Evolutionary conservation across 2,888 invertebrate species (phyloP).

Genomic region (Litoditis marina): DNA sequence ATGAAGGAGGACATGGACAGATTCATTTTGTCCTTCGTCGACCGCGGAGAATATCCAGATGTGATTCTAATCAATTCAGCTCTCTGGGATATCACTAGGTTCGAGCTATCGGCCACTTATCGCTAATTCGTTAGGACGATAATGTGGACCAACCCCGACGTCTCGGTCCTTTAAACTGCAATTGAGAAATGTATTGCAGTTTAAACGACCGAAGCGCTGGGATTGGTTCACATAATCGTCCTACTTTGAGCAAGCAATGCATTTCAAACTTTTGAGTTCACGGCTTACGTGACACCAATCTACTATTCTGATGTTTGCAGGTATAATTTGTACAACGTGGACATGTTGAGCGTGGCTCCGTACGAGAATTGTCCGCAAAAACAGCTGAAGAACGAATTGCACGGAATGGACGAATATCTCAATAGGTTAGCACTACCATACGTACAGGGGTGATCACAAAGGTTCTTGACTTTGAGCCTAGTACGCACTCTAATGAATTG

Average conservation of each 20-base stretch:
- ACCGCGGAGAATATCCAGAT: constrained; percentile 32
- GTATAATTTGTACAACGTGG: constrained; percentile 4
- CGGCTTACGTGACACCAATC: too few species aligned
- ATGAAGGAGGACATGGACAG: constrained; percentile 39
- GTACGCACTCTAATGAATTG: too few species aligned
- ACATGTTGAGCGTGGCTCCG: constrained; percentile 1
- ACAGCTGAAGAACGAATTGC: constrained; percentile 8
- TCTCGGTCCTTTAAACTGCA: too few species aligned
- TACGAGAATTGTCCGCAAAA: not conserved
- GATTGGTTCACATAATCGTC: too few species aligned
- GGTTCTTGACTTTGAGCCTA: too few species aligned
- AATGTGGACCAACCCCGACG: too few species aligned
- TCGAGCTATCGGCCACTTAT: not conserved
- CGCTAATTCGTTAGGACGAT: too few species aligned
- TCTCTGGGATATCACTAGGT: constrained; percentile 45
- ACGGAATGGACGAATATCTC: constrained; percentile 11
- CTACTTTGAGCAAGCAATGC: too few species aligned
- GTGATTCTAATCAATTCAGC: constrained; percentile 38
- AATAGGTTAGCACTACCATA: constrained; percentile 9
- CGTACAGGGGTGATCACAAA: too few species aligned
- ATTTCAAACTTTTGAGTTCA: too few species aligned
- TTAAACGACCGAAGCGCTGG: too few species aligned
- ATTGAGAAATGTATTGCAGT: too few species aligned
- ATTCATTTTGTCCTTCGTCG: constrained; percentile 19
- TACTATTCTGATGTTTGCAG: not conserved